These are phyloP conservation scores for Erithacus rubecula DNA, from an alignment of 2,797 vertebrate genomes.

Conservation along the genomic window DNA sequence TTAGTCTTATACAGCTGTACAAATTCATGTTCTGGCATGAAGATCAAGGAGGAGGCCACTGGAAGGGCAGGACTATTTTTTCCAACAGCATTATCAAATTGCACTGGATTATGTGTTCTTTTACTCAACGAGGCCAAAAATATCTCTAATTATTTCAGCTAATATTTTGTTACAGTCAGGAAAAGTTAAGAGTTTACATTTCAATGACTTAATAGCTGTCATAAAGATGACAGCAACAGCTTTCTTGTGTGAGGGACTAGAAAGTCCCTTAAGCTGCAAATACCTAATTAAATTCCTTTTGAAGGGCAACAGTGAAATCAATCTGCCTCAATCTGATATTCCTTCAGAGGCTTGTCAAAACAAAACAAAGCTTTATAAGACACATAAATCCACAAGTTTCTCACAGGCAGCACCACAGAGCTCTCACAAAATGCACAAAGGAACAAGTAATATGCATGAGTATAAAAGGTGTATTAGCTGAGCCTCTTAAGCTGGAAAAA, in stretches of 20 bases:
- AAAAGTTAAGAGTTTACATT: neutral
- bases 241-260: neutral
- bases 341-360: neutral
- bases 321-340: neutral
- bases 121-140: neutral
- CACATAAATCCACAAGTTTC: neutral
- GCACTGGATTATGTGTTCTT: neutral
- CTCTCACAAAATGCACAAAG: neutral
- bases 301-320: neutral
- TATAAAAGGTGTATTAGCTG: neutral
- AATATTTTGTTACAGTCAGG: neutral
- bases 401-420: neutral
- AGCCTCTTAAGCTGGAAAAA: neutral
- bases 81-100: conserved; percentile 6
- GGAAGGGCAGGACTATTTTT: conserved; percentile 2
- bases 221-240: neutral
- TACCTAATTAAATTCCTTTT: neutral
- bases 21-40: neutral
- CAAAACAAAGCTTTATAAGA: neutral
- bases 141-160: neutral
- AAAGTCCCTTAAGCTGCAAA: neutral
- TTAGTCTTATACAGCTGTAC: neutral
- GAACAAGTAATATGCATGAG: neutral
- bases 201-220: neutral
- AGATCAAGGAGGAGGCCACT: neutral